phyloP scores from a whole-genome alignment of 2,888 invertebrate species.

The Drosophila macrospina region DNA sequence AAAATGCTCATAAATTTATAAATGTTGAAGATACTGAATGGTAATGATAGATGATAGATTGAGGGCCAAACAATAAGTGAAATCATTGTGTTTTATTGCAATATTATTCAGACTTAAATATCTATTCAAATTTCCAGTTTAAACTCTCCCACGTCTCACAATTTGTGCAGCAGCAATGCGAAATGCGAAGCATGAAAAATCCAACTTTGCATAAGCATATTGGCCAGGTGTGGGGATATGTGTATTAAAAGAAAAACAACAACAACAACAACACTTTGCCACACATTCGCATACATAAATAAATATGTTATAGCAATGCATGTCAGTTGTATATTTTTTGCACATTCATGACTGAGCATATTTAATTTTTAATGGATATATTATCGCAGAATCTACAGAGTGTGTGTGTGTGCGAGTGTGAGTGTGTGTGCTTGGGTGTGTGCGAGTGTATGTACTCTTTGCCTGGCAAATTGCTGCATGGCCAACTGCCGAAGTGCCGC shows the following conservation, averaged over 20 bases:
- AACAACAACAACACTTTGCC: constrained; percentile 17
- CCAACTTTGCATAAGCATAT: constrained; percentile 41
- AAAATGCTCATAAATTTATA: neutral
- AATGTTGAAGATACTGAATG: neutral
- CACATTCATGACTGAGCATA: constrained; percentile 50
- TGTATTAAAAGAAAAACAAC: neutral
- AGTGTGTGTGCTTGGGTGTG: constrained; percentile 22
- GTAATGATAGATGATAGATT: neutral
- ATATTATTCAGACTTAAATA: neutral
- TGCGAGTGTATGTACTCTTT: constrained; percentile 2
- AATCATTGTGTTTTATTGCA: neutral
- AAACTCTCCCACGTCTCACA: neutral
- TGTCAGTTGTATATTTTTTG: constrained; percentile 16
- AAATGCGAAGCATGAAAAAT: constrained; percentile 7
- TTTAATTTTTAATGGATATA: constrained; percentile 57
- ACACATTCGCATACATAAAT: constrained; percentile 28
- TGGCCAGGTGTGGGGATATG: constrained; percentile 11
- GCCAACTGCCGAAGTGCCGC: constrained; percentile 3
- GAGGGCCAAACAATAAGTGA: neutral
- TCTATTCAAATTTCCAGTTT: neutral
- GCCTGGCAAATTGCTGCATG: neutral
- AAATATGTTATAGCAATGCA: constrained; percentile 10
- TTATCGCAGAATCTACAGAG: constrained; percentile 26
- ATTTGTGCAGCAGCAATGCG: neutral
- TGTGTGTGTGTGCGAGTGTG: constrained; percentile 26